phyloP scores from a whole-genome alignment of 2,113 vertebrate genomes.

The Hemibates koningsi region DNA sequence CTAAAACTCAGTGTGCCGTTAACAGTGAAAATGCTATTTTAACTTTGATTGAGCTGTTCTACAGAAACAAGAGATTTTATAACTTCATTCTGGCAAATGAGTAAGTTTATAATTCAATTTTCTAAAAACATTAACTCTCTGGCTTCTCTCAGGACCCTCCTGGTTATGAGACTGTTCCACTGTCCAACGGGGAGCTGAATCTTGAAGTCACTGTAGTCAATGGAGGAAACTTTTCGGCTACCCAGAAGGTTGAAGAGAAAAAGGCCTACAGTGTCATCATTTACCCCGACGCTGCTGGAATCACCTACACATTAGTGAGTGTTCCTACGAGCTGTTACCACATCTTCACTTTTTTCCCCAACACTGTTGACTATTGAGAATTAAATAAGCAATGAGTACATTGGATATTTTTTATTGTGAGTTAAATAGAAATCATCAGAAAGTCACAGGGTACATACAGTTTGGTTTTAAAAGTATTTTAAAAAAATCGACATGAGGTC shows the following conservation, averaged over 20 bases:
- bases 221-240: constrained; percentile 35
- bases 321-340: not conserved
- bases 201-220: constrained; percentile 51
- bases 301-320: constrained; percentile 80
- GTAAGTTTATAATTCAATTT: not conserved
- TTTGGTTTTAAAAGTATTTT: not conserved
- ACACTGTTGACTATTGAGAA: not conserved
- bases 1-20: not conserved
- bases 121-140: not conserved
- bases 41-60: not conserved
- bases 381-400: not conserved
- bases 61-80: not conserved
- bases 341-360: not conserved
- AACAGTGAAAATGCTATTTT: not conserved
- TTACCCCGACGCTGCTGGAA: constrained; percentile 17
- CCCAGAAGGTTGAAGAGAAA: constrained; percentile 54
- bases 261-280: constrained; percentile 80
- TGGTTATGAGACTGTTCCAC: constrained; percentile 71
- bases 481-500: accelerated
- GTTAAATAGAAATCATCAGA: not conserved
- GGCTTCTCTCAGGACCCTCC: constrained; percentile 71
- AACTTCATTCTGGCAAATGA: not conserved
- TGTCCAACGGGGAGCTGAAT: constrained; percentile 55
- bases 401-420: not conserved
- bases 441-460: not conserved